These are phyloP conservation scores for Mustela erminea DNA, from an alignment of 2,797 vertebrate species.

Conservation along the genomic window DNA sequence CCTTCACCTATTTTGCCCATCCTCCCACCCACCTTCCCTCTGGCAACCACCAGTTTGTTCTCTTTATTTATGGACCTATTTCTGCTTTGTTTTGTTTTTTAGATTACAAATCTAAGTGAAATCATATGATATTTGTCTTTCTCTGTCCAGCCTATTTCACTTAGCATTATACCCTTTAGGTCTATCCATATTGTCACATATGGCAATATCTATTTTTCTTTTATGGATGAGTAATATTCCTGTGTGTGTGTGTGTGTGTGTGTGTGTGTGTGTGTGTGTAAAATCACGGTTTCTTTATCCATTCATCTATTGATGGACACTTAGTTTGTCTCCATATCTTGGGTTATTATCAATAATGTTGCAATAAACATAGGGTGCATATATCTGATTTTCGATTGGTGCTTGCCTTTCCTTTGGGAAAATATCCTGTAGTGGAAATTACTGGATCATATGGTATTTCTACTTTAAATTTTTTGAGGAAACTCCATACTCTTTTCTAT, in stretches of 20 bases:
- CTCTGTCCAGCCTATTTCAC: neutral
- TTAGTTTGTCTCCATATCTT: neutral
- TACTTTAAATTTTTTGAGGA: neutral
- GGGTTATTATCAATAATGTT: neutral
- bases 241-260: neutral
- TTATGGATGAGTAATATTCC: neutral
- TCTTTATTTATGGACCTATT: neutral
- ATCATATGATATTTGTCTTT: neutral
- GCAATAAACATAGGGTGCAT: neutral
- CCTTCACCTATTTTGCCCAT: neutral
- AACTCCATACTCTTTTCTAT: neutral
- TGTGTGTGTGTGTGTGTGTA: neutral
- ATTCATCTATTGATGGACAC: neutral
- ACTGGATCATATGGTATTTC: neutral
- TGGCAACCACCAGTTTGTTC: neutral
- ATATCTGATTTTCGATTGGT: neutral
- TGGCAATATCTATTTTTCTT: neutral
- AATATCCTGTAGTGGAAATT: neutral
- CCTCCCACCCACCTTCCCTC: neutral
- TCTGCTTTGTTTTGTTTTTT: neutral
- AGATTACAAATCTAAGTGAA: neutral
- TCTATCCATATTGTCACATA: neutral
- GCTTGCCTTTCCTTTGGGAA: neutral
- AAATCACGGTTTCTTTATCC: neutral
- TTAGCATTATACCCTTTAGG: neutral